phyloP scores from a whole-genome alignment of 2,797 vertebrate genomes.

The Agapornis canus region DNA sequence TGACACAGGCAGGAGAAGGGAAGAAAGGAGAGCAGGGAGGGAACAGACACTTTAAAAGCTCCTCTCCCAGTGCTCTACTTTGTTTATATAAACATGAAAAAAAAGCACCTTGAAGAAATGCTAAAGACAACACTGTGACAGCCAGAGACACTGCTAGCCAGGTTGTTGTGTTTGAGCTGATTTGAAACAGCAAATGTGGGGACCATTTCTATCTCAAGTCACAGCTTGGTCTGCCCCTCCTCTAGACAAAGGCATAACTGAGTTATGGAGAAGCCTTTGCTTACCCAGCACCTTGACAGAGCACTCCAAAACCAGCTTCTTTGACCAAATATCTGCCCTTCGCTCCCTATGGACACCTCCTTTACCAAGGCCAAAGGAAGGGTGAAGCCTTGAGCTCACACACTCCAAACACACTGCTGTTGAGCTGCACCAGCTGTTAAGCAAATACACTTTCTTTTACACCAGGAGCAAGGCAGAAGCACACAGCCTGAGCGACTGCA shows the following conservation, averaged over 20 bases:
- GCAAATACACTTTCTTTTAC: background rate
- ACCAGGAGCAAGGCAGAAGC: background rate
- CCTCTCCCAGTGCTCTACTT: background rate
- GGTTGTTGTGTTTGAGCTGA: background rate
- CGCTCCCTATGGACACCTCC: accelerated
- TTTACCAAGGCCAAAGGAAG: background rate
- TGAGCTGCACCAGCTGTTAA: background rate
- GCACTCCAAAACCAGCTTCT: accelerated
- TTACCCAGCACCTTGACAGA: accelerated
- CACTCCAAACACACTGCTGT: accelerated
- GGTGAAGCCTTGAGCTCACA: background rate
- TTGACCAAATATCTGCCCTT: background rate
- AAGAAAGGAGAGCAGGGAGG: background rate
- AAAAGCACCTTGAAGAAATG: background rate
- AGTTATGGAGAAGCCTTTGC: background rate
- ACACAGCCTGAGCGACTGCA: background rate
- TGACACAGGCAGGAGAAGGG: background rate
- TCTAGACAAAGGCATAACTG: background rate
- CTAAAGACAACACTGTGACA: background rate
- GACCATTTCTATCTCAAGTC: accelerated
- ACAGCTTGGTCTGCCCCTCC: background rate
- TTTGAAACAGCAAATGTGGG: background rate
- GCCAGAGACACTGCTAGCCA: background rate
- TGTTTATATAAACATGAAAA: background rate
- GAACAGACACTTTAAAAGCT: background rate